Percentiles rank a stretch among this genome's conserved stretches.
Evolutionary conservation across 2,888 invertebrate species (phyloP).

Genomic region (Colletes collaris): DNA sequence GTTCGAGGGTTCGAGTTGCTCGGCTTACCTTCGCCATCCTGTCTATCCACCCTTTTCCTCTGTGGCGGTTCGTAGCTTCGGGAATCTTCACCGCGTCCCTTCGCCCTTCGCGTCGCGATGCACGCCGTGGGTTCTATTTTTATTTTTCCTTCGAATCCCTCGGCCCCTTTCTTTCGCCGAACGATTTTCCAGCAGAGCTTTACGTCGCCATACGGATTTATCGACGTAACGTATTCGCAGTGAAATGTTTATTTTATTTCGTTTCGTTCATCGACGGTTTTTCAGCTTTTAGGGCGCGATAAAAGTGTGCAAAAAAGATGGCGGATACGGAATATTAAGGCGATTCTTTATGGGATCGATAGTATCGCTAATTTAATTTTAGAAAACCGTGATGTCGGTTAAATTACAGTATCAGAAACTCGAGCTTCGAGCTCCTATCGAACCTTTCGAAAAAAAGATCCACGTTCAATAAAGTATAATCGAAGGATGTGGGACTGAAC

Average conservation of each 20-base stretch:
- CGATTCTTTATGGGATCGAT: no score
- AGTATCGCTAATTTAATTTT: no score
- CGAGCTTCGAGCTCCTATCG: no score
- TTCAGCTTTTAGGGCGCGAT: no score
- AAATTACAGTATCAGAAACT: no score
- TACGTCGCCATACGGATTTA: constrained; percentile 2
- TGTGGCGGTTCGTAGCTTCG: constrained; percentile 9
- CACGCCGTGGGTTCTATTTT: constrained; percentile 1
- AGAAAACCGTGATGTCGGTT: no score
- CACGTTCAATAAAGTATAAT: no score
- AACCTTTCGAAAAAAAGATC: no score
- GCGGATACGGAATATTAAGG: no score
- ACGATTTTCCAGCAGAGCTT: constrained; percentile 20
- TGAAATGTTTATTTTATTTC: neutral
- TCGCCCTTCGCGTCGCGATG: neutral
- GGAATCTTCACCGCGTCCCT: constrained; percentile 29
- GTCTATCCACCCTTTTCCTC: constrained; percentile 17
- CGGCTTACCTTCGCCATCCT: constrained; percentile 48
- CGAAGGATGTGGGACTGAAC: no score
- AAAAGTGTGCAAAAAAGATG: no score
- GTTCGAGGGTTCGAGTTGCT: constrained; percentile 65
- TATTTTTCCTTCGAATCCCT: constrained; percentile 5
- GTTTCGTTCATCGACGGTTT: no score
- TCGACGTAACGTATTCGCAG: neutral
- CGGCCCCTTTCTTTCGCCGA: constrained; percentile 8